Evolutionary conservation across 2,113 vertebrate species (phyloP).

Genomic region (Phainopepla nitens): DNA sequence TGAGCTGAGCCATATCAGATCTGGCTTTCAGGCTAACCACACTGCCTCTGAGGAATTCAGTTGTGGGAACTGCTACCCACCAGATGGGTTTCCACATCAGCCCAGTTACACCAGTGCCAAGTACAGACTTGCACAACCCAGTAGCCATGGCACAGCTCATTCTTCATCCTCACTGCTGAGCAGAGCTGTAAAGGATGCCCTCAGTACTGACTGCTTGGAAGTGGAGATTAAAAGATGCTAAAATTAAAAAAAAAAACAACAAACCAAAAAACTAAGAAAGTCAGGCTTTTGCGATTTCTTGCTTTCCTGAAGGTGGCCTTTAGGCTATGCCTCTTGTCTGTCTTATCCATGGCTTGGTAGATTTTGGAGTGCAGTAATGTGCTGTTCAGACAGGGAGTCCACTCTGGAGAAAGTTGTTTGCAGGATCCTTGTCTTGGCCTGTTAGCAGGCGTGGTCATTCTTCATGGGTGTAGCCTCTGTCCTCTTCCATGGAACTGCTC

Average conservation of each 20-base stretch:
- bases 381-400: not conserved
- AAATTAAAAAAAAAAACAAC: not conserved
- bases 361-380: fast-evolving
- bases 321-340: not conserved
- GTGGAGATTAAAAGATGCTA: not conserved
- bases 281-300: not conserved
- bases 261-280: not conserved
- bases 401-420: not conserved
- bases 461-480: fast-evolving
- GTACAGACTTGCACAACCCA: not conserved
- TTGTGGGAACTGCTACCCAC: not conserved
- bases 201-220: not conserved
- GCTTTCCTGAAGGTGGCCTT: not conserved
- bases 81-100: not conserved
- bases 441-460: not conserved
- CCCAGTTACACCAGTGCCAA: not conserved
- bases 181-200: not conserved
- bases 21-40: not conserved
- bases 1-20: constrained; percentile 10
- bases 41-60: not conserved
- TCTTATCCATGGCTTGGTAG: not conserved
- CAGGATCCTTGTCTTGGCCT: not conserved
- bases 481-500: not conserved
- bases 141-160: not conserved
- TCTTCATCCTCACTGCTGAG: not conserved